Conservation (phyloP, 64 coral and sea anemone genomes). For the Stichodactyla mertensii region DNA sequence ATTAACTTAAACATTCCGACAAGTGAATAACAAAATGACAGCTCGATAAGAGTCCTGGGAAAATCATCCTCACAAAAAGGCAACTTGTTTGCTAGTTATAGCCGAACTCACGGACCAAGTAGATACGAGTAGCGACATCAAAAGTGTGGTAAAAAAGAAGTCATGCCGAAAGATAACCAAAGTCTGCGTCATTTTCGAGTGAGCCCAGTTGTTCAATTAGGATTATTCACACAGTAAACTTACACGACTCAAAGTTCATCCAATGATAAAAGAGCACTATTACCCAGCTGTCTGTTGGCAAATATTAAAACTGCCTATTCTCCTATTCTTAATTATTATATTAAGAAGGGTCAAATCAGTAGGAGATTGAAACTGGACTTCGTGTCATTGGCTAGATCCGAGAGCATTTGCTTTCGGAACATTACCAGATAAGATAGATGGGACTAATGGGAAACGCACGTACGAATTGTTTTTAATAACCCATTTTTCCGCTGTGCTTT, state of each 20-base stretch:
- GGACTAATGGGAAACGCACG: too few relatives aligned
- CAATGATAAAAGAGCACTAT: not conserved
- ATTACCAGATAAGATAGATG: not conserved
- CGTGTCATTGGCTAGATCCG: not conserved
- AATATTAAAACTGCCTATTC: not conserved
- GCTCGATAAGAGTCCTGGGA: too few relatives aligned
- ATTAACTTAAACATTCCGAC: too few relatives aligned
- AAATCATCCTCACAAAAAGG: too few relatives aligned
- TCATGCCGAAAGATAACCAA: not conserved
- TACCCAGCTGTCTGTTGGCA: not conserved
- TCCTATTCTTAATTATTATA: not conserved
- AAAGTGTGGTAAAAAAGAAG: too few relatives aligned
- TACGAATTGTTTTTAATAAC: too few relatives aligned
- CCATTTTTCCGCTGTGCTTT: too few relatives aligned
- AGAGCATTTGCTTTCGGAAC: not conserved
- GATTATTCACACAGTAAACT: not conserved
- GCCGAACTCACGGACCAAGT: not conserved
- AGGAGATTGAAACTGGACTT: not conserved
- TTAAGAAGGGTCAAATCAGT: not conserved
- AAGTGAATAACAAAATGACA: too few relatives aligned
- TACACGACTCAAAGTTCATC: not conserved
- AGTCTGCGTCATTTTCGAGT: not conserved
- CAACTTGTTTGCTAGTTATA: too few relatives aligned
- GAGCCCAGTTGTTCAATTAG: not conserved
- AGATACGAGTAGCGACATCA: too few relatives aligned